Evolutionary conservation across 2,113 vertebrate genomes (phyloP), one percentile per base, ranked within the genome.

Genomic region (Fregetta grallaria): DNA sequence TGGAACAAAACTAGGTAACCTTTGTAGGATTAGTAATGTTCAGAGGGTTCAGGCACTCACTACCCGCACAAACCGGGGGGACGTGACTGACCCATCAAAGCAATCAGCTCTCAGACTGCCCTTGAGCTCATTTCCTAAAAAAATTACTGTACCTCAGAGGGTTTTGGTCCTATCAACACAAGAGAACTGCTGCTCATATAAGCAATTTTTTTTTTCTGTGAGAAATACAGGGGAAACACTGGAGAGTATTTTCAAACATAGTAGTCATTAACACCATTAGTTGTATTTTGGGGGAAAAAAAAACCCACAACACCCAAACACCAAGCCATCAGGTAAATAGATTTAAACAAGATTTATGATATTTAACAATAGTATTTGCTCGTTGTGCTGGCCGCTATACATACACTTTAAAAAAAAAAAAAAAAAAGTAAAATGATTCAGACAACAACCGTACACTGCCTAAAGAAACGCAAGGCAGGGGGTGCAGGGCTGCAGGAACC

Each of bases 131-230:
- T 32, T 84, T 73, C 59, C 42, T 61, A 20, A 47, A 79, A 22
- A 19, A 44, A 21, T 10, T 1, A 8, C 10, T 34, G 29, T 29
- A 74, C 1, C 1, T 38, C n/a, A 40, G 56, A 62, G 13, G 8
- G 18, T 47, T 85, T 71, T 59, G 15, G 63, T 59, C 20, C 6
- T 11, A 40, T 8, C 40, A 61, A 22, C 15, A 42, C 6, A 45
- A 30, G 8, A 65, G 13, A 10, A 5, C 34, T 63, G 58, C 30
- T 53, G 14, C 42, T 90, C 15, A 12, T 9, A 5, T 0, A 3
- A 2, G 1, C 2, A 6, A 2, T 7, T 36, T 38, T 16, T 61
- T 15, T 52, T 30, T 21, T 3, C 29, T 62, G 11, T 3, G 44
- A 88, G 58, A 86, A 85, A 62, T 14, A 62, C 8, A 40, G 16